Percentiles rank a stretch among this genome's conserved stretches.
phyloP scores from a whole-genome alignment of 2,113 vertebrate genomes.

The Setophaga kirtlandii region DNA sequence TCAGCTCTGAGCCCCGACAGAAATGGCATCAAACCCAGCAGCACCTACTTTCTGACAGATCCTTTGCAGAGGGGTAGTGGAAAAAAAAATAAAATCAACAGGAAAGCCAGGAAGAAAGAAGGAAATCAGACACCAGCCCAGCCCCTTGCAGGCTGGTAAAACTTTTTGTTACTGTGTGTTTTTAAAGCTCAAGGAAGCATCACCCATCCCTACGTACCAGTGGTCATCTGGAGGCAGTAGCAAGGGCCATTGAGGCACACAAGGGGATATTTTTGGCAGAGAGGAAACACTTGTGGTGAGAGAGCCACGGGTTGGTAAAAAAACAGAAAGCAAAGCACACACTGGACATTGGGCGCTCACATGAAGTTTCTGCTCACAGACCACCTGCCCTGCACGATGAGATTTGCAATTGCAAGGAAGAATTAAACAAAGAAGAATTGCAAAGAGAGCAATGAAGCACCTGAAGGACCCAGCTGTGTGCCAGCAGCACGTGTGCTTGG shows the following conservation, averaged over 20 bases:
- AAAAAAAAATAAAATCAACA: background rate
- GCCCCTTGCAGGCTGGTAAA: fast-evolving
- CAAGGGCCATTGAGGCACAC: background rate
- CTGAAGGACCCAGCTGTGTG: background rate
- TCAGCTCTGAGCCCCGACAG: background rate
- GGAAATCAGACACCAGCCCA: background rate
- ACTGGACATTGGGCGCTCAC: background rate
- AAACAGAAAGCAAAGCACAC: background rate
- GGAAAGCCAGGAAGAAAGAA: background rate
- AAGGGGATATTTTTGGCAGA: background rate
- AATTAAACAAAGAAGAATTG: background rate
- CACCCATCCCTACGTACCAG: background rate
- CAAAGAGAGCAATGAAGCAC: background rate
- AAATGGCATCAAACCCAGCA: background rate
- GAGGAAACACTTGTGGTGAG: constrained; percentile 58
- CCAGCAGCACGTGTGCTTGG: background rate
- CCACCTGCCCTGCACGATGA: background rate
- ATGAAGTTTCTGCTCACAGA: constrained; percentile 13
- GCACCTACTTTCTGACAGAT: background rate
- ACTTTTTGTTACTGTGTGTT: background rate
- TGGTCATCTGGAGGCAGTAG: background rate
- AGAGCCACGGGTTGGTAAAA: constrained; percentile 11
- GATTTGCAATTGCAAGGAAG: background rate
- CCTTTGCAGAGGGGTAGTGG: background rate
- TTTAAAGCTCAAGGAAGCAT: background rate